These are phyloP conservation scores for Drosophila barbarae DNA, from an alignment of 2,888 invertebrate genomes.

Conservation along the genomic window DNA sequence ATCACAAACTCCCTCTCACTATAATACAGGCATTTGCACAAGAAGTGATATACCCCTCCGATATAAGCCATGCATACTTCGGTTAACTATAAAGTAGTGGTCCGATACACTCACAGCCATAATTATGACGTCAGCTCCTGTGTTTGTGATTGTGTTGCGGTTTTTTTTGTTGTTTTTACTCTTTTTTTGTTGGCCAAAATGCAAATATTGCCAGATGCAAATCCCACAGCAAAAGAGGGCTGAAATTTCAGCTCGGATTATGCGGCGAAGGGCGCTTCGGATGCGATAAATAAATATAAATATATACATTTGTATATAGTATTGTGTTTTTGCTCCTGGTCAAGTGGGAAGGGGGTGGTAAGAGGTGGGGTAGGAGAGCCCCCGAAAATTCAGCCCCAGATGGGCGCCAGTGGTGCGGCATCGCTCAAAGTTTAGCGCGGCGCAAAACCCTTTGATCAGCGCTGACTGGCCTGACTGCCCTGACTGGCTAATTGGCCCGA, in stretches of 20 bases:
- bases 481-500: constrained; percentile 61
- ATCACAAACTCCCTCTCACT: neutral
- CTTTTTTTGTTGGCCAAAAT: constrained; percentile 19
- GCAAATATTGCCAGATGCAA: constrained; percentile 59
- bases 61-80: neutral
- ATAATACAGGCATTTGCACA: neutral
- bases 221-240: constrained; percentile 15
- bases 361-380: neutral
- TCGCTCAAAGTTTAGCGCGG: constrained; percentile 49
- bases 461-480: constrained; percentile 55
- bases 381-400: neutral
- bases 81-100: constrained; percentile 41
- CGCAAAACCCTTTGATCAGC: constrained; percentile 54
- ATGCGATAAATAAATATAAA: constrained; percentile 2
- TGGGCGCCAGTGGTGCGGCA: constrained; percentile 64
- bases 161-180: neutral
- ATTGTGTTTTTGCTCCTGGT: neutral
- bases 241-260: constrained; percentile 35
- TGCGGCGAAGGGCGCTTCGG: constrained; percentile 27
- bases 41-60: neutral
- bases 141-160: constrained; percentile 41
- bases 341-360: neutral
- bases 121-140: constrained; percentile 62
- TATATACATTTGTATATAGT: neutral
- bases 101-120: constrained; percentile 28